A percentile compares a stretch with the other conserved stretches of the same genome.
These are phyloP conservation scores for Pristionchus fissidentatus DNA, from an alignment of 2,888 invertebrate genomes.

Conservation along the genomic window DNA sequence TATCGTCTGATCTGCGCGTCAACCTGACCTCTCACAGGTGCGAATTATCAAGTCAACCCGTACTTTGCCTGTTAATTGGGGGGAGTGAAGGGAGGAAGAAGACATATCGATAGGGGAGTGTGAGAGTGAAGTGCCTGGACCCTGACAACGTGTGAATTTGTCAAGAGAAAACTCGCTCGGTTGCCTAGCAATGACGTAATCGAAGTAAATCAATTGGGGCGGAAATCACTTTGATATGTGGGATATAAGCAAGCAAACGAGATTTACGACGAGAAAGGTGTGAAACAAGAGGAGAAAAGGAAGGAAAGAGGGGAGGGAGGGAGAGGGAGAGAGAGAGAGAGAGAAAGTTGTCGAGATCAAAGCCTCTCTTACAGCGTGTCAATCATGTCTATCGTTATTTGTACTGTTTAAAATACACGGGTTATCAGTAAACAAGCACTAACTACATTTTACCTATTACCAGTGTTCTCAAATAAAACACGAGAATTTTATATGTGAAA, in stretches of 20 bases:
- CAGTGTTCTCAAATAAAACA: too few relatives aligned
- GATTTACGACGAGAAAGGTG: neutral
- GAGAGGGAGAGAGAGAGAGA: neutral
- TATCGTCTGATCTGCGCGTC: neutral
- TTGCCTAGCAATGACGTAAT: neutral
- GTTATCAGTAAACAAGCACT: too few relatives aligned
- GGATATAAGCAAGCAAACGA: conserved; percentile 14
- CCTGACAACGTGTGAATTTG: neutral
- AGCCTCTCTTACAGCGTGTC: too few relatives aligned
- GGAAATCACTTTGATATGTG: neutral
- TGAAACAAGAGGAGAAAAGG: neutral
- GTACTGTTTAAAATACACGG: too few relatives aligned
- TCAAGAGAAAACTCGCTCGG: neutral
- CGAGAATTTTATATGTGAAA: too few relatives aligned
- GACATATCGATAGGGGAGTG: neutral
- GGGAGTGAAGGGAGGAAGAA: neutral
- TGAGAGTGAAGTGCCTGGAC: neutral
- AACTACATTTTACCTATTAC: too few relatives aligned
- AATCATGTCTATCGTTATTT: too few relatives aligned
- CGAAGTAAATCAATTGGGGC: neutral
- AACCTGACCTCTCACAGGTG: too few relatives aligned
- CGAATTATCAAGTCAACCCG: neutral
- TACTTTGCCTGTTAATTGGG: neutral
- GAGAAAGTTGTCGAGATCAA: too few relatives aligned
- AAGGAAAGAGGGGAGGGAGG: conserved; percentile 1